phyloP scores from a whole-genome alignment of 1,140 invertebrate genomes.

The Periplaneta americana region DNA sequence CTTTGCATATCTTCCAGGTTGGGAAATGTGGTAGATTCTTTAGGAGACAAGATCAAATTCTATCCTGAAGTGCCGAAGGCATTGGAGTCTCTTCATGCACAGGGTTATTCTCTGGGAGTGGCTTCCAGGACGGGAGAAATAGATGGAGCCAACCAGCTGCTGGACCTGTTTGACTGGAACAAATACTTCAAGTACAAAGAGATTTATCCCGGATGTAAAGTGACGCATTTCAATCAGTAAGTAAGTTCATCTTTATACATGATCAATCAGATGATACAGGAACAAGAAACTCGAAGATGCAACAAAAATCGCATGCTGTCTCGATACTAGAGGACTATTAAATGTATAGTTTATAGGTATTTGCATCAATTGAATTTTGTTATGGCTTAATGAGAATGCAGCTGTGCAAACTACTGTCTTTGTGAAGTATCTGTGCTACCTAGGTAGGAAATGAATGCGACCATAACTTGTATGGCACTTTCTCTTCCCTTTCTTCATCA shows the following conservation, averaged over 20 bases:
- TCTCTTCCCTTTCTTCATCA: too few relatives aligned
- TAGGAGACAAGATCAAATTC: constrained; percentile 42
- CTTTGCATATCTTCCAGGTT: constrained; percentile 40
- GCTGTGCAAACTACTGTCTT: too few relatives aligned
- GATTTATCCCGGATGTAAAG: constrained; percentile 70
- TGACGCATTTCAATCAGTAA: constrained; percentile 62
- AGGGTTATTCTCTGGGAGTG: constrained; percentile 53
- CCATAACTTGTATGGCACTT: too few relatives aligned
- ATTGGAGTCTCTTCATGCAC: constrained; percentile 45
- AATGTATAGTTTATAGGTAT: too few relatives aligned
- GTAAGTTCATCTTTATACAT: constrained; percentile 20
- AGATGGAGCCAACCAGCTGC: constrained; percentile 56
- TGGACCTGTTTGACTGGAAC: constrained; percentile 62
- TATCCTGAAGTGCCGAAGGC: constrained; percentile 57
- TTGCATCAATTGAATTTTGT: too few relatives aligned
- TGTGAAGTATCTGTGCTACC: too few relatives aligned
- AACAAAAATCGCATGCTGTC: too few relatives aligned
- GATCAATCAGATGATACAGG: too few relatives aligned
- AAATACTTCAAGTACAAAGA: constrained; percentile 64
- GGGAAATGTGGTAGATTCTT: constrained; percentile 46
- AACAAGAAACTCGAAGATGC: too few relatives aligned
- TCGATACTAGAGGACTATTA: too few relatives aligned
- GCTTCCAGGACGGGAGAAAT: constrained; percentile 64
- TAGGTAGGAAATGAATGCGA: too few relatives aligned
- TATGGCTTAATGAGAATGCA: too few relatives aligned